A percentile compares a stretch with the other conserved stretches of the same genome.
Evolutionary conservation across 2,113 vertebrate genomes (phyloP).

Genomic region (Callaeas wilsoni): DNA sequence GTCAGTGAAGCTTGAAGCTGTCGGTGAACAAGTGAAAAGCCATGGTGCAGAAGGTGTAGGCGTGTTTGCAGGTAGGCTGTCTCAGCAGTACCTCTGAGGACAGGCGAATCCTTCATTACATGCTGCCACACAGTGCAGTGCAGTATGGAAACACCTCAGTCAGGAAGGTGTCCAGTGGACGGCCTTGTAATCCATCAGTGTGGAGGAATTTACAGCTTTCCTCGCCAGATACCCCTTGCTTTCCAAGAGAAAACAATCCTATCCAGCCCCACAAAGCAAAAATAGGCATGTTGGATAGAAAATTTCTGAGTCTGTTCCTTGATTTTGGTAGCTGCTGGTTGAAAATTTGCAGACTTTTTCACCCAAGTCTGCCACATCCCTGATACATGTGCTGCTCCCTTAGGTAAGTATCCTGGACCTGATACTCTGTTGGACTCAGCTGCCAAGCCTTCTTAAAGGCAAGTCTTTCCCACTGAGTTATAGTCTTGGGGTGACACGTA

Average conservation of each 20-base stretch:
- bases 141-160: not conserved
- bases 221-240: not conserved
- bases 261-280: no score
- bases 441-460: not conserved
- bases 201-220: not conserved
- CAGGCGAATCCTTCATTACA: not conserved
- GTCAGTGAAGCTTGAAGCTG: not conserved
- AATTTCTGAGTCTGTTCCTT: not conserved
- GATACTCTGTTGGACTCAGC: not conserved
- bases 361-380: not conserved
- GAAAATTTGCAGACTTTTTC: not conserved
- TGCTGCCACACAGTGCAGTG: not conserved
- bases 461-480: not conserved
- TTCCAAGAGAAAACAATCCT: not conserved
- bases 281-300: not conserved
- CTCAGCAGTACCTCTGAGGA: not conserved
- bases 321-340: not conserved
- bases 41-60: not conserved
- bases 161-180: not conserved
- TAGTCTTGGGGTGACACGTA: not conserved
- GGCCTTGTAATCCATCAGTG: not conserved
- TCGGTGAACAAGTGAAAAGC: accelerated
- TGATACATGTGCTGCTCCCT: not conserved
- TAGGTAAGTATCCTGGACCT: not conserved
- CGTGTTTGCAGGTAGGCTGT: not conserved